Base-by-base conservation (phyloP, 2,888 invertebrate species). In the Drosophila leonis region DNA sequence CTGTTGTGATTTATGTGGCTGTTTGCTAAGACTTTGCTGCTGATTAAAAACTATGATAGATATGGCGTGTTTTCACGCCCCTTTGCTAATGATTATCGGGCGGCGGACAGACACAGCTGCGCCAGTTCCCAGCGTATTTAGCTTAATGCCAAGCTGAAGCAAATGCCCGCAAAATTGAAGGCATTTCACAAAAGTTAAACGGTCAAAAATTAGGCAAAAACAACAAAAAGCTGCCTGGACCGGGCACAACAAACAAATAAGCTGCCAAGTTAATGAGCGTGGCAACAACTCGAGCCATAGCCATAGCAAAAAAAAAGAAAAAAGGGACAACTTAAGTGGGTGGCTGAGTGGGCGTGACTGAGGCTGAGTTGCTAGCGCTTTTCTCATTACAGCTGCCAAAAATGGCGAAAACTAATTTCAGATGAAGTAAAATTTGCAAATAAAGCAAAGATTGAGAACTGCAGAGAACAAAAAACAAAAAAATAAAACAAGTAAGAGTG, bases 361-460 rank as follows among this genome's bases (percentile, higher is more conserved):
- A 9, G 56, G 15, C 8, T 44, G 15, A 31, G 59, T 15, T 44
- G 44, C 24, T 46, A 5, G 46, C 46, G 49, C 29, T 29, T 46
- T 51, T 65, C 46, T 59, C 57, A 73, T 67, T 9, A 27, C 13
- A 60, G 27, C 41, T 64, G 62, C 70, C 49, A 67, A 75, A 80
- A 83, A 81, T 76, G 74, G 87, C 78, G 65, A 82, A 85, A 83
- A 82, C 80, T 88, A 85, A 85, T 85, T 83, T 83, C 54, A 68
- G 76, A 87, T 84, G 67, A 67, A 51, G 64, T 48, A 35, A 73
- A 67, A 72, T 65, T 74, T 71, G 66, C 56, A 74, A 80, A 74
- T 69, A 80, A 69, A 65, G 48, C 62, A 59, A 59, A 61, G 56
- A 49, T 62, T 65, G 59, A 49, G 46, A 67, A 46, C 33, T 27